phyloP scores from a whole-genome alignment of 2,113 vertebrate species.

The Mellivora capensis region DNA sequence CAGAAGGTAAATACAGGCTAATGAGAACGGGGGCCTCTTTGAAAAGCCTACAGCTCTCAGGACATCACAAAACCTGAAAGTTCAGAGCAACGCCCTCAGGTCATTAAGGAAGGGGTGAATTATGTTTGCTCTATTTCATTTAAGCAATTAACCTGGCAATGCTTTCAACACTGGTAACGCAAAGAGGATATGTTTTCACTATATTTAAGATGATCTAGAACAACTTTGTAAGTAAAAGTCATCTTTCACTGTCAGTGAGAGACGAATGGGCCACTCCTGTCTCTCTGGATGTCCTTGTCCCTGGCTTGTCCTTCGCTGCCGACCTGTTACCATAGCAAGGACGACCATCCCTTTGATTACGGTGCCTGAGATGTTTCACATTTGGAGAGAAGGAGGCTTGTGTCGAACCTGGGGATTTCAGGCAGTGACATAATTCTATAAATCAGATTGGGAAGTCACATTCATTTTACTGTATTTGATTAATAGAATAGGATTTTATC shows the following conservation, averaged over 20 bases:
- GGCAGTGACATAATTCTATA: neutral
- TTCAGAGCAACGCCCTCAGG: neutral
- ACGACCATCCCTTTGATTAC: rapidly evolving
- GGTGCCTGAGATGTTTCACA: neutral
- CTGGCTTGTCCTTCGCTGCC: neutral
- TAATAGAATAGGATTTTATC: neutral
- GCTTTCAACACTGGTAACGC: neutral
- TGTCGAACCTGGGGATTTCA: neutral
- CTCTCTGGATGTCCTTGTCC: rapidly evolving
- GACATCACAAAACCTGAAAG: neutral
- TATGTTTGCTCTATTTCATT: neutral
- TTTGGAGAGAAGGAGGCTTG: rapidly evolving
- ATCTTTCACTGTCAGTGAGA: neutral
- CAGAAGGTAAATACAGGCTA: neutral
- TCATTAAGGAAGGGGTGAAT: neutral
- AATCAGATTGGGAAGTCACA: neutral
- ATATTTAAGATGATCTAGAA: neutral
- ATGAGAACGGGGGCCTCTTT: too few relatives aligned
- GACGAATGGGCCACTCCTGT: neutral
- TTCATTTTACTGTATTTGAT: neutral
- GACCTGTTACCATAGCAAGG: neutral
- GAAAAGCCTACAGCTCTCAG: neutral
- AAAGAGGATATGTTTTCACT: neutral
- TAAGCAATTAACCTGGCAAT: neutral
- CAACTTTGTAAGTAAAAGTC: neutral